Conservation (phyloP, 1,140 invertebrate species). For the Formica selysi region DNA sequence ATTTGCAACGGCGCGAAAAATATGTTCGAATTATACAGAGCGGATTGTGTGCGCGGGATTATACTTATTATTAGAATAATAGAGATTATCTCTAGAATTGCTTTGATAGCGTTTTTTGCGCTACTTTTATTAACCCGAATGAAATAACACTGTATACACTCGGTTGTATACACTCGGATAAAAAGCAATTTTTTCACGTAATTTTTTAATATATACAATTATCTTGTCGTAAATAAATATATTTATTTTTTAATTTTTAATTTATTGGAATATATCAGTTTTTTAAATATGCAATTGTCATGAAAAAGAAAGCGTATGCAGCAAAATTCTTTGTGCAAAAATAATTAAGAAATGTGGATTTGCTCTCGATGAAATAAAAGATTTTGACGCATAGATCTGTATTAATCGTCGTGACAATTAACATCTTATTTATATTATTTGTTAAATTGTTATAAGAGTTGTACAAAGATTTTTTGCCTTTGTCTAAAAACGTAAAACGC, state of each 20-base stretch:
- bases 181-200: background rate
- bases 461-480: background rate
- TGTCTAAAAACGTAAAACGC: background rate
- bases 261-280: background rate
- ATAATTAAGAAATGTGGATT: background rate
- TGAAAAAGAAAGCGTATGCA: background rate
- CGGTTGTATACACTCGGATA: background rate
- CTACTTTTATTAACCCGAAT: background rate
- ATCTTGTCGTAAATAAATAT: background rate
- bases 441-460: background rate
- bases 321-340: background rate
- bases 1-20: background rate
- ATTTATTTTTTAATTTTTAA: background rate
- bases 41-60: background rate
- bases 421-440: background rate
- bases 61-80: background rate
- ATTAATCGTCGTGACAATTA: conserved; percentile 2
- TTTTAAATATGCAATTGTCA: background rate
- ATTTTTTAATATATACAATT: background rate
- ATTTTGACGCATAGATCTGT: background rate
- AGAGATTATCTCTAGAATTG: conserved; percentile 13
- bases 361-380: background rate
- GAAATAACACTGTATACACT: too few species aligned
- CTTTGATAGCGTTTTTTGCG: background rate
- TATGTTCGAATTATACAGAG: conserved; percentile 2